Base-by-base conservation (phyloP, 2,888 invertebrate species). In the Xiphydria camelus region DNA sequence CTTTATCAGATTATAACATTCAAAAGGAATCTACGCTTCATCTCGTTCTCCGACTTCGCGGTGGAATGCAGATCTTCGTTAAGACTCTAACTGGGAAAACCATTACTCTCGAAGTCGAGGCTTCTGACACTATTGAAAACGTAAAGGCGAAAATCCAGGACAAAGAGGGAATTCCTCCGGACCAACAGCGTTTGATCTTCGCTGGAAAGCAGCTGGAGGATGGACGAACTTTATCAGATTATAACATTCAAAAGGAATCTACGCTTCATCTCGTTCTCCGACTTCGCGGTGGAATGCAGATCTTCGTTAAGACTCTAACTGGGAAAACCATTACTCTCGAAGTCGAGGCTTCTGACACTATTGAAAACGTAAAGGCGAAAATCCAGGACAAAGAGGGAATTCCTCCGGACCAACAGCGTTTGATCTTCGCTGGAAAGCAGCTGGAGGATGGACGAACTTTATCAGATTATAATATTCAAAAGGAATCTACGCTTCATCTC, bases 141-240 rank as follows among this genome's bases (percentile, higher is more conserved):
- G 94, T 94, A 23, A 95, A 95, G 76, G 89, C 90, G 0, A 92
- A 93, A 73, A 92, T 93, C 62, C 91, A 92, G 72, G 91, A 93
- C 64, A 93, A 93, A 74, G 93, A 93, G 72, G 93, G 92, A 40
- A 92, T 93, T 62, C 91, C 92, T 2, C 92, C 92, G 53, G 92
- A 92, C 76, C 92, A 93, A 76, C 92, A 93, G 73, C 84, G 92
- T 76, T 80, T 93, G 69, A 93, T 93, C 75, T 94, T 94, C 73
- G 93, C 93, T 68, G 94, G 94, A 54, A 94, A 94, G 77, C 94
- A 95, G 76, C 78, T 95, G 66, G 94, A 94, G 80, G 94, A 94
- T 84, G 94, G 93, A 6, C 87, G 93, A 51, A 94, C 94, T 14
- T 80, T 94, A 1, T 91, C 90, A 0, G 94, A 95, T 76, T 94